Evolutionary conservation across 2,113 vertebrate species (phyloP), one percentile per base, ranked within the genome.

Genomic region (Monarcha castaneiventris): DNA sequence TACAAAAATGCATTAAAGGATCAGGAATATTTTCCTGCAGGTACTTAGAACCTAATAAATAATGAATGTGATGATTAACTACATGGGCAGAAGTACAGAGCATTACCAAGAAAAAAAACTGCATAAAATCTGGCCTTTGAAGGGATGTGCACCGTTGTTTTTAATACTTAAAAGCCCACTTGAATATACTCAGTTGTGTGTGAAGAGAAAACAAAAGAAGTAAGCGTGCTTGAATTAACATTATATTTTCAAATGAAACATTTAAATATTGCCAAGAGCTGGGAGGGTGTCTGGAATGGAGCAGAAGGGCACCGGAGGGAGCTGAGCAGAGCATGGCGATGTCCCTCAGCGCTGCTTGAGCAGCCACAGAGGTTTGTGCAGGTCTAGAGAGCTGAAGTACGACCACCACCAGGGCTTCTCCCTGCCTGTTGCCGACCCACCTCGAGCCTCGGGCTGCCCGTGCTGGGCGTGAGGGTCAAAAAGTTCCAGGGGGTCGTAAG

Each of bases 321-420:
- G 56, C 32, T 4, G 39, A 76, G 56, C 21, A 3, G 52, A 79
- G 62, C 17, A 15, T 1, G 4, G 3, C 19, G 5, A 14, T 0
- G 4, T 21, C 10, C 11, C n/a, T 89, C 97, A 98, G 75, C 98
- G 97, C 87, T 98, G 98, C 94, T 98, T 98, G 63, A 99, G 98
- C 88, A 99, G 98, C 99, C 99, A 99, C 46, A 98, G 97, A 2
- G 99, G 99, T 75, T 98, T 97, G 26, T 98, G 97, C 21, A 98
- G 93, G 41, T 98, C 98, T 19, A 99, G 97, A 18, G 98, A 98
- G 49, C 98, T 98, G 96, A 99, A 99, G 95, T 99, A 99, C 14
- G 98, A 97, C 99, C 99, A 99, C 99, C 99, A 99, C 99, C 99
- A 99, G 0, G 99, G 99, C 89, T 99, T 99, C 93, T 98, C 98